Conservation (phyloP, 2,797 vertebrate species). For the Squalus acanthias region DNA sequence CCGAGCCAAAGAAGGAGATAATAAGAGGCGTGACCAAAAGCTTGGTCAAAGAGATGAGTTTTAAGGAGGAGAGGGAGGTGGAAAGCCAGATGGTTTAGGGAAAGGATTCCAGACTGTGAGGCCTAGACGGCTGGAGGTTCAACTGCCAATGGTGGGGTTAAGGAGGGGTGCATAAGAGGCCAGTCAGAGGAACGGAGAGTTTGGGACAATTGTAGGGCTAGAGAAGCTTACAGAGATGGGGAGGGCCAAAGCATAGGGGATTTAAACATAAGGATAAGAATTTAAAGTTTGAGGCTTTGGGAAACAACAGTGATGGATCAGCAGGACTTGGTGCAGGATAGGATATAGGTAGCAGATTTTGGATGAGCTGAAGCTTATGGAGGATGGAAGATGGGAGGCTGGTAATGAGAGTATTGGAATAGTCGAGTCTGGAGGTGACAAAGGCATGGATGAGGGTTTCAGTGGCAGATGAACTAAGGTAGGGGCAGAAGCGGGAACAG, state of each 20-base stretch:
- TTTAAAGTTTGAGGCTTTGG: background rate
- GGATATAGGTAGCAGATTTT: background rate
- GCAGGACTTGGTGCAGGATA: background rate
- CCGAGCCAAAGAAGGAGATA: background rate
- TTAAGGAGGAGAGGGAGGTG: background rate
- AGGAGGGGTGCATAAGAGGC: background rate
- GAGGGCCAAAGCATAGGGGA: background rate
- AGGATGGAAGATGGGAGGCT: background rate
- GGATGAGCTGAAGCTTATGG: background rate
- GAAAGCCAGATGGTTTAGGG: background rate
- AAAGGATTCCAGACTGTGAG: background rate
- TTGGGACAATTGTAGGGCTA: background rate
- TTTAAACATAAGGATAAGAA: background rate
- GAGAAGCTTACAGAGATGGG: background rate
- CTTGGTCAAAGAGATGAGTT: background rate
- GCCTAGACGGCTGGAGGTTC: background rate
- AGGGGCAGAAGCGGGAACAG: too few species aligned
- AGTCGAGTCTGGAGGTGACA: background rate
- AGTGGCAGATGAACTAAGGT: background rate
- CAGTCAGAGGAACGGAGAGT: background rate
- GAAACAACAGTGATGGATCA: background rate
- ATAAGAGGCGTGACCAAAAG: background rate
- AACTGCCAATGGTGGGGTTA: background rate
- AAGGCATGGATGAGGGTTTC: background rate
- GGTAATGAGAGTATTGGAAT: background rate